Conservation (phyloP, 2,888 invertebrate genomes). For the Temnothorax rugatulus region DNA sequence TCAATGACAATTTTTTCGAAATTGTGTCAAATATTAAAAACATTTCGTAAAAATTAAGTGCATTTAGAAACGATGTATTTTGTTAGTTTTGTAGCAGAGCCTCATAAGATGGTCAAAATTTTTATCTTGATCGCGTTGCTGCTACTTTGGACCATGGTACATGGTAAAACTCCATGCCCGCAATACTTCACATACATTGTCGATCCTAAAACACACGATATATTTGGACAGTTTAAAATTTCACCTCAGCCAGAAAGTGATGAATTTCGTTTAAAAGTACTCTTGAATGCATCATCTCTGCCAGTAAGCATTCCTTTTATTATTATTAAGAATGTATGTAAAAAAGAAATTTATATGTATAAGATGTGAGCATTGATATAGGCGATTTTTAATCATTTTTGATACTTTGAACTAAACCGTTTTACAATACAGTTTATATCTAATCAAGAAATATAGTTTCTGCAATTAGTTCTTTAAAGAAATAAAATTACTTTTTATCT, state of each 20-base stretch:
- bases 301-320: constrained; percentile 69
- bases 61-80: background rate
- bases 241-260: constrained; percentile 72
- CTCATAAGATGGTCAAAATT: constrained; percentile 60
- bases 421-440: too few species aligned
- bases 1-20: background rate
- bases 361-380: background rate
- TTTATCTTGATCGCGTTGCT: constrained; percentile 47
- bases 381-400: too few species aligned
- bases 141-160: constrained; percentile 47
- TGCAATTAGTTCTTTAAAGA: too few species aligned
- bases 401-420: too few species aligned
- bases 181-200: constrained; percentile 77
- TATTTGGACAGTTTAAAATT: constrained; percentile 78
- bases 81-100: constrained; percentile 22
- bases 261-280: constrained; percentile 74
- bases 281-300: constrained; percentile 74
- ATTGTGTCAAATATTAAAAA: background rate
- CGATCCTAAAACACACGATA: constrained; percentile 70
- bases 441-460: too few species aligned
- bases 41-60: background rate
- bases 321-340: background rate
- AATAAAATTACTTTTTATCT: too few species aligned
- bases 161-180: constrained; percentile 70
- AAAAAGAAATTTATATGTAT: background rate